These are phyloP conservation scores for Eulemur mongoz DNA, from an alignment of 2,797 vertebrate genomes.

Conservation along the genomic window DNA sequence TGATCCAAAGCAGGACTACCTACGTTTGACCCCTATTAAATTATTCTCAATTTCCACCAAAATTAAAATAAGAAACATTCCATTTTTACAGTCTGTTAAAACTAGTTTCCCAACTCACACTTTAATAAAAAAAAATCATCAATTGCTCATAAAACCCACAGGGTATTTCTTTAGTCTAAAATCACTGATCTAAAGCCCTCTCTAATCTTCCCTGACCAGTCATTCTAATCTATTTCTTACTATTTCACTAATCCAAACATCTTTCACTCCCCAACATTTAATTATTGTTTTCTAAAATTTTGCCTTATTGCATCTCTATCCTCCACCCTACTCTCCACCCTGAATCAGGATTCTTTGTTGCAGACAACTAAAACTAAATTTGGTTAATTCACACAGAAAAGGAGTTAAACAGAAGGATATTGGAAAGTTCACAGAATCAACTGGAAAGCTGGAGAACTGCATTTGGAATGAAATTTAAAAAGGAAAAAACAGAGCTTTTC, in stretches of 20 bases:
- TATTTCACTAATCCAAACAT: not conserved
- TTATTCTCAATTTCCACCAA: not conserved
- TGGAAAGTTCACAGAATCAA: not conserved
- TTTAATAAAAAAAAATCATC: conserved; percentile 2
- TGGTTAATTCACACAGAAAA: not conserved
- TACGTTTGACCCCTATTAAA: not conserved
- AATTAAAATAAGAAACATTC: not conserved
- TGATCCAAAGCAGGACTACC: not conserved
- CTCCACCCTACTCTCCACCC: not conserved
- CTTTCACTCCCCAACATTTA: not conserved
- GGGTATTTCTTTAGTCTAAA: not conserved
- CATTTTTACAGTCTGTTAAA: not conserved
- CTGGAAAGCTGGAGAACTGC: not conserved
- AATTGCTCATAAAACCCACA: not conserved
- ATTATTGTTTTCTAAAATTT: conserved; percentile 10
- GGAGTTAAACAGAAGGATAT: not conserved
- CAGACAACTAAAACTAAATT: not conserved
- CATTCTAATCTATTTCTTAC: not conserved
- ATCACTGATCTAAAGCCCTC: not conserved
- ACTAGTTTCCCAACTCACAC: not conserved
- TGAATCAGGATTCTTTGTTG: not conserved
- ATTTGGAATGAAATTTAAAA: not conserved
- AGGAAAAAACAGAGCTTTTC: not conserved
- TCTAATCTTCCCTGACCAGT: not conserved
- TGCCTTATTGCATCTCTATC: not conserved